Evolutionary conservation across 2,797 vertebrate species (phyloP).

Genomic region (Fistularia tabacaria): DNA sequence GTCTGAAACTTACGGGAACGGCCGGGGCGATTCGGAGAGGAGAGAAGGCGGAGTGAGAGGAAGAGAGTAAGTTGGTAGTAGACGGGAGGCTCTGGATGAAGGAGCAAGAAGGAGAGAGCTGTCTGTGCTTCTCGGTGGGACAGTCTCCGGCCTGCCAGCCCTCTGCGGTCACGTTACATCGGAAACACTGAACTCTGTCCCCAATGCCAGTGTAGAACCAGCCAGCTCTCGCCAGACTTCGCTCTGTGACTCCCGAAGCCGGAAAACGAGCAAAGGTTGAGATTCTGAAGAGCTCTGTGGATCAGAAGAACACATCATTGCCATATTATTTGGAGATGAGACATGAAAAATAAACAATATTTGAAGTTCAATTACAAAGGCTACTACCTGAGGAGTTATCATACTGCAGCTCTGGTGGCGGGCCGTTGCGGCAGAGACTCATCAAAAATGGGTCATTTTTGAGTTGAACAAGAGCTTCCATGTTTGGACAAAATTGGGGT

Average conservation of each 20-base stretch:
- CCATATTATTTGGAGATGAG: no score
- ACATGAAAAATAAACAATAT: neutral
- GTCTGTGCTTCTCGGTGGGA: constrained; percentile 87
- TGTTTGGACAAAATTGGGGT: constrained; percentile 44
- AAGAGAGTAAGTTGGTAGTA: constrained; percentile 78
- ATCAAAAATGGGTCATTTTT: constrained; percentile 80
- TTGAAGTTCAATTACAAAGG: neutral
- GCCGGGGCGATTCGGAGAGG: constrained; percentile 72
- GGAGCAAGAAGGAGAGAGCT: constrained; percentile 85
- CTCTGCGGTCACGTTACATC: constrained; percentile 85
- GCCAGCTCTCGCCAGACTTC: constrained; percentile 91
- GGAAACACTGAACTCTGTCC: constrained; percentile 91
- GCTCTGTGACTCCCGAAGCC: constrained; percentile 77
- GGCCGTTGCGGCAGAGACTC: constrained; percentile 74
- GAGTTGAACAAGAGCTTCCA: constrained; percentile 79
- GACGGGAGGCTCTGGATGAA: constrained; percentile 86
- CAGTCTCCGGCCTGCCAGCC: constrained; percentile 93
- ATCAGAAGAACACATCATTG: constrained; percentile 8
- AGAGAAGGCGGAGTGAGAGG: constrained; percentile 82
- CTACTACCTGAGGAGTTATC: constrained; percentile 80
- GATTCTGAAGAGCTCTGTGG: constrained; percentile 88
- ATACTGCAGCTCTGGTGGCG: constrained; percentile 82
- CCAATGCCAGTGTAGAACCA: constrained; percentile 92
- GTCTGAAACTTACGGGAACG: constrained; percentile 57
- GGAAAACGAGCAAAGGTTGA: constrained; percentile 92